A percentile compares a stretch with the other conserved stretches of the same genome.
These are phyloP conservation scores for Halictus ligatus DNA, from an alignment of 2,888 invertebrate genomes.

Conservation along the genomic window DNA sequence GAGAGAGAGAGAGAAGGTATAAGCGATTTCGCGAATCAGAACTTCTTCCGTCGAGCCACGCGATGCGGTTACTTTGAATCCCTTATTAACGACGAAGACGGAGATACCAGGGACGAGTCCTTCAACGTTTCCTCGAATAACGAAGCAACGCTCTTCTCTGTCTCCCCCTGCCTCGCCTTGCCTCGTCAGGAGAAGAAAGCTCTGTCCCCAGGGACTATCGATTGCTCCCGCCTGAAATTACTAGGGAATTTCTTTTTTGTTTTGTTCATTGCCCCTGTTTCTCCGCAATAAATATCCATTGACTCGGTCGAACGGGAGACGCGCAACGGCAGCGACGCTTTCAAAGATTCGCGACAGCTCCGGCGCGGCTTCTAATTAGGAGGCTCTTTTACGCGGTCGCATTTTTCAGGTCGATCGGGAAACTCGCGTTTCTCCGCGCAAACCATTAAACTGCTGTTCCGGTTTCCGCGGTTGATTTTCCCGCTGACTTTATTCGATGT, in stretches of 20 bases:
- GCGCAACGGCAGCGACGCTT: neutral
- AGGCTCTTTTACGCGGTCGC: neutral
- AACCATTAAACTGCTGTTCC: no score
- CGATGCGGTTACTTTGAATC: conserved; percentile 11
- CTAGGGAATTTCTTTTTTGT: neutral
- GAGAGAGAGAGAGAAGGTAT: neutral
- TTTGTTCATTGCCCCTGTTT: neutral
- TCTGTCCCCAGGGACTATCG: neutral
- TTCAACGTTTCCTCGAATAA: neutral
- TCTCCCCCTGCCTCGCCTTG: neutral
- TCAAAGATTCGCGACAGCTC: neutral
- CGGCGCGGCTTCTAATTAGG: neutral
- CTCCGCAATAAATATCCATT: neutral
- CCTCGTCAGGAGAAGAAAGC: neutral
- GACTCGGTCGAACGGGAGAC: neutral
- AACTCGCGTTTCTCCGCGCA: no score
- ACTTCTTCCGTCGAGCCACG: conserved; percentile 6
- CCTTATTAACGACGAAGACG: neutral
- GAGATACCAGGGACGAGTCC: neutral
- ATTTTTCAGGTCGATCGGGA: no score
- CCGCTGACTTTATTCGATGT: no score
- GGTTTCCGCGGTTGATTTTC: no score
- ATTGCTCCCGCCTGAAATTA: neutral
- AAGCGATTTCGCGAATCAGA: conserved; percentile 22
- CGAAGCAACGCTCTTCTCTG: neutral